These are phyloP conservation scores for Homarus americanus DNA, from an alignment of 1,140 invertebrate species.

Conservation along the genomic window DNA sequence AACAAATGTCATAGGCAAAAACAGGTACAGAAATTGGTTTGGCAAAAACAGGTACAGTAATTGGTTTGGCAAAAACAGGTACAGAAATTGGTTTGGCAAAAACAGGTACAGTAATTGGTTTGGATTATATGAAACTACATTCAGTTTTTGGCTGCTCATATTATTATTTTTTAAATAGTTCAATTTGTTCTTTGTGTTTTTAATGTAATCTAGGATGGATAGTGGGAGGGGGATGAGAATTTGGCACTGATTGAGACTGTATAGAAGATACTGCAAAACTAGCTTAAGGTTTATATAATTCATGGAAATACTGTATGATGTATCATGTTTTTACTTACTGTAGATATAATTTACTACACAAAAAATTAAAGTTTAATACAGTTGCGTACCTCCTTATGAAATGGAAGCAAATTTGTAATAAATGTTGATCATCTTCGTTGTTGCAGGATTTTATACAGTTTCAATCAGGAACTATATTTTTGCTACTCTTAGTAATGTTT, in stretches of 20 bases:
- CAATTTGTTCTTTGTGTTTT: background rate
- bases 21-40: too few species aligned
- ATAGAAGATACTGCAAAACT: slow-evolving; percentile 6
- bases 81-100: too few species aligned
- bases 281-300: background rate
- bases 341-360: background rate
- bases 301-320: background rate
- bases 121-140: background rate
- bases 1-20: too few species aligned
- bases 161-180: background rate
- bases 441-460: slow-evolving; percentile 46
- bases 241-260: slow-evolving; percentile 25
- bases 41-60: too few species aligned
- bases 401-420: background rate
- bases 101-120: background rate
- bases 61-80: too few species aligned
- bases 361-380: background rate
- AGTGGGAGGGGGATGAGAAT: slow-evolving; percentile 18
- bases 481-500: slow-evolving; percentile 40
- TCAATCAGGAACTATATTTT: slow-evolving; percentile 45
- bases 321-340: background rate
- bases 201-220: slow-evolving; percentile 14
- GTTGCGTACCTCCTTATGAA: background rate
- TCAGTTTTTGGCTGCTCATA: slow-evolving; percentile 1
- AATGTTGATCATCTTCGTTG: background rate